Percentiles rank a stretch among this genome's conserved stretches.
phyloP scores from a whole-genome alignment of 1,140 invertebrate species.

The Bilobella aurantiaca region DNA sequence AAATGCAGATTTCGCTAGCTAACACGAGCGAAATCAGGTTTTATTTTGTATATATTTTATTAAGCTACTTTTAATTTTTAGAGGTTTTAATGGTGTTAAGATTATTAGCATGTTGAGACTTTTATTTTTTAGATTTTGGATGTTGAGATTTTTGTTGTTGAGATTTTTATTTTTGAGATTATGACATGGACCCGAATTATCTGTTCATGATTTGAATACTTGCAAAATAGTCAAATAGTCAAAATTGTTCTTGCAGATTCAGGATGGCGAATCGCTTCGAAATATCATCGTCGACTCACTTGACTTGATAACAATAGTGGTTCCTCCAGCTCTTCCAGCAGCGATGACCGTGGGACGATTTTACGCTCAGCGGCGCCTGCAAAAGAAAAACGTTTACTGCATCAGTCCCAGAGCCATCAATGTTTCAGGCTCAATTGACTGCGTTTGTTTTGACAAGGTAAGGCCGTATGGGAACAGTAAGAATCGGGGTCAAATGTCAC shows the following conservation, averaged over 20 bases:
- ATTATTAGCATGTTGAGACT: no score
- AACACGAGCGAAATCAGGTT: no score
- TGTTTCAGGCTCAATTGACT: constrained; percentile 77
- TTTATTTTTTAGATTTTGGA: no score
- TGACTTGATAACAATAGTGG: constrained; percentile 88
- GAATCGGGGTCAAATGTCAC: no score
- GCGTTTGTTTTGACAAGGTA: constrained; percentile 91
- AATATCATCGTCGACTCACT: constrained; percentile 49
- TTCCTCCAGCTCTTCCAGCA: constrained; percentile 75
- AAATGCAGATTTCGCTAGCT: no score
- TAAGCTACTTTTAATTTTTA: no score
- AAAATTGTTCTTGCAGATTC: constrained; percentile 31
- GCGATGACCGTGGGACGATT: constrained; percentile 84
- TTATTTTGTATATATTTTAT: no score
- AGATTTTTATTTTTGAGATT: no score
- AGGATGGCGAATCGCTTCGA: constrained; percentile 32
- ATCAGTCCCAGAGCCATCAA: constrained; percentile 83
- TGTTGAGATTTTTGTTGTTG: no score
- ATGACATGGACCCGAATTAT: not conserved
- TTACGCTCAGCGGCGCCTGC: constrained; percentile 69
- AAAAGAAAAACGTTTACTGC: constrained; percentile 70
- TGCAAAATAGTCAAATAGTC: not conserved
- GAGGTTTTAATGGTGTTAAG: no score
- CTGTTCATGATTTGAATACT: not conserved
- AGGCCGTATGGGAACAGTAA: no score